A percentile compares a stretch with the other conserved stretches of the same genome.
These are phyloP conservation scores for Lytechinus pictus DNA, from an alignment of 35 echinoderm and acorn worm species.

Conservation along the genomic window DNA sequence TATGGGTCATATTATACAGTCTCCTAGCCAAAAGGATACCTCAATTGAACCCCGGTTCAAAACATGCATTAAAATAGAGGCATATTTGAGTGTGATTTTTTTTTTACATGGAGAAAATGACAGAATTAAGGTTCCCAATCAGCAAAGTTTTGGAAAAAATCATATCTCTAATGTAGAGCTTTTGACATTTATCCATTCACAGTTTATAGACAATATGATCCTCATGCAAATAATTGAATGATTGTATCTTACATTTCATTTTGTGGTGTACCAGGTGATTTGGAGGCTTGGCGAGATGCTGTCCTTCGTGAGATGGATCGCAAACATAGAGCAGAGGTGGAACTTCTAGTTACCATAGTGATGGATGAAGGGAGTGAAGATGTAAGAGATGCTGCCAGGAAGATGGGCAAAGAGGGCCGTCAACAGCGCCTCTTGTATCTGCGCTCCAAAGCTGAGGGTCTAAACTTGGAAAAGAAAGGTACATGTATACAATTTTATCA, in stretches of 20 bases:
- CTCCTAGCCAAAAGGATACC: no score
- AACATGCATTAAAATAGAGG: no score
- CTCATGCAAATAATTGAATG: no score
- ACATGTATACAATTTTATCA: not conserved
- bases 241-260: not conserved
- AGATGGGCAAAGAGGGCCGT: slow-evolving; percentile 74
- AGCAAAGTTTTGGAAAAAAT: no score
- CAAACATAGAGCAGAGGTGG: slow-evolving; percentile 67
- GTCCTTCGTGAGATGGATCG: slow-evolving; percentile 80
- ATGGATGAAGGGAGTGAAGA: slow-evolving; percentile 93
- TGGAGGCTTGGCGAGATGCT: slow-evolving; percentile 70
- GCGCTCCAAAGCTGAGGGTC: slow-evolving; percentile 67
- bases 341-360: slow-evolving; percentile 77
- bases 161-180: no score
- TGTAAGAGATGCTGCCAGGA: slow-evolving; percentile 82
- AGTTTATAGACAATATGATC: no score
- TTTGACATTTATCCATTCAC: no score
- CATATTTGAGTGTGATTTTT: no score
- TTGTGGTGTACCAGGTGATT: slow-evolving; percentile 66
- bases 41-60: no score
- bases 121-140: no score
- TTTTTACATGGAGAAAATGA: no score
- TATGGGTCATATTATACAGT: no score
- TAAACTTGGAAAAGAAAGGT: slow-evolving; percentile 84
- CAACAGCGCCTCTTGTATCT: slow-evolving; percentile 79